Evolutionary conservation across 2,113 vertebrate genomes (phyloP), one percentile per base, ranked within the genome.

Genomic region (Odontophorus gujanensis): DNA sequence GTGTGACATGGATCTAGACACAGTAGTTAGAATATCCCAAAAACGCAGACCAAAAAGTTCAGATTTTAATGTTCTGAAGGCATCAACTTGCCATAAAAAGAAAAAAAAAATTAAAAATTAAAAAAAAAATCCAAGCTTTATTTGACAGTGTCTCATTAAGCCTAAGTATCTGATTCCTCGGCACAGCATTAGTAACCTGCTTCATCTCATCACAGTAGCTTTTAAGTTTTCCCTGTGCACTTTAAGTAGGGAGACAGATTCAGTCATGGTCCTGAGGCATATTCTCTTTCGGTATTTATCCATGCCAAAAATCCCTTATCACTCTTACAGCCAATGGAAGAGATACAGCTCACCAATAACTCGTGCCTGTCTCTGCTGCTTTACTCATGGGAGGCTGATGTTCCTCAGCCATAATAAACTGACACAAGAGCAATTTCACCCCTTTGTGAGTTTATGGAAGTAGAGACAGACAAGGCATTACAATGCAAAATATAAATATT

Each of bases 271-370:
- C 40, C 9, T 53, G n/a, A 17, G 32, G 38, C 20, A 24, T 11
- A 11, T 55, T 28, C n/a, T 7, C 17, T 14, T 69, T 47, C 69
- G 9, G 18, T 81, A 11, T 12, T 0, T 1, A n/a, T 43, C 30
- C 20, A 8, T 25, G 28, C 12, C 19, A 43, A 3, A 61, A 20
- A 72, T 43, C 26, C 3, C 2, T 21, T 89, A 55, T 73, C 67
- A 76, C 1, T 9, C 45, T 74, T 20, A 26, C 8, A 43, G 36
- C 2, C 0, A 0, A 36, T 11, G 21, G 14, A 90, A 32, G 13
- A 48, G n/a, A n/a, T 0, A 0, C 13, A 81, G 38, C 30, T 88
- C 59, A 65, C 12, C 34, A 69, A 51, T 68, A 43, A 6, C 32
- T 86, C 47, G 21, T 42, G 24, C 42, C 63, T 80, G 4, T 47